Conservation (phyloP, 2,888 invertebrate genomes). For the Sipha maydis region DNA sequence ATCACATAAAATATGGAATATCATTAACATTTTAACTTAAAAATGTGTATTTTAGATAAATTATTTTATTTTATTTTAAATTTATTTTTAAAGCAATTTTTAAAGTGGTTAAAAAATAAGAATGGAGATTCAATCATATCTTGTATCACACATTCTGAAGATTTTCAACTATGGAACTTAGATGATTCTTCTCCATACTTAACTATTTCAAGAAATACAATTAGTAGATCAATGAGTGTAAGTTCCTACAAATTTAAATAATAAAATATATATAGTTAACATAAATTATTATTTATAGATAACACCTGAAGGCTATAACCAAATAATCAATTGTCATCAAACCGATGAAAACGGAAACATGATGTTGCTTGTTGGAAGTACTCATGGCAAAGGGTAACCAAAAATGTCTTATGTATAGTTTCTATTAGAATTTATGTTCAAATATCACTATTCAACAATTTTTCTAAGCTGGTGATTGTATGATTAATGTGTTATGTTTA, state of each 20-base stretch:
- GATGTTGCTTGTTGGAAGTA: slow-evolving; percentile 76
- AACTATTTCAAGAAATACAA: slow-evolving; percentile 72
- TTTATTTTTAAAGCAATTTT: slow-evolving; percentile 36
- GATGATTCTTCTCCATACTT: slow-evolving; percentile 73
- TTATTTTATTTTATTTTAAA: neutral
- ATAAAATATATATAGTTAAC: neutral
- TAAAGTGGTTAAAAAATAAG: slow-evolving; percentile 68
- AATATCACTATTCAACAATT: too few species aligned
- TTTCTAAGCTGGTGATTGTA: too few species aligned
- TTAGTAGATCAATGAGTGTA: slow-evolving; percentile 70
- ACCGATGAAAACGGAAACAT: slow-evolving; percentile 67
- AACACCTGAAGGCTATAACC: slow-evolving; percentile 41
- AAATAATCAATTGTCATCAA: slow-evolving; percentile 65
- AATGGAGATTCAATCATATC: slow-evolving; percentile 69
- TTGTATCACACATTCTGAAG: slow-evolving; percentile 78
- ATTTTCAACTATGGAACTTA: slow-evolving; percentile 77
- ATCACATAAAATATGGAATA: too few species aligned
- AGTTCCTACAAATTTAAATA: neutral
- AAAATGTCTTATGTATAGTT: slow-evolving; percentile 64
- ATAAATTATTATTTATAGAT: slow-evolving; percentile 31
- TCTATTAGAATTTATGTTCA: slow-evolving; percentile 8
- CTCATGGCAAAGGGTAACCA: slow-evolving; percentile 69
- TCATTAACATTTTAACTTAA: too few species aligned
- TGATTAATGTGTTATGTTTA: too few species aligned
- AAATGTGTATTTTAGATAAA: too few species aligned